Evolutionary conservation across 1,140 invertebrate species (phyloP).

Genomic region (Solenopsis invicta): DNA sequence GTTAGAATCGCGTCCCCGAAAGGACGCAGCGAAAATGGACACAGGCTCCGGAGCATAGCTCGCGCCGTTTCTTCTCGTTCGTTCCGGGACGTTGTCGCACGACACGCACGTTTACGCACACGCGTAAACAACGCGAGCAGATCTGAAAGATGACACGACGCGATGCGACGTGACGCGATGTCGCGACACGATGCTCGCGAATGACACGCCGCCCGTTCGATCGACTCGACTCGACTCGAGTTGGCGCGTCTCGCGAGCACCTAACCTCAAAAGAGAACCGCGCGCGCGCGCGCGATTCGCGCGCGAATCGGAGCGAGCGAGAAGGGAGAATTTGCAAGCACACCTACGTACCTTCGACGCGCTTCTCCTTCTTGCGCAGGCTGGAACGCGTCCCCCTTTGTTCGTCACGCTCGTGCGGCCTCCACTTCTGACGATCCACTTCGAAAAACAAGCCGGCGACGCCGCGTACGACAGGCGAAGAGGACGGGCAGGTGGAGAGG

Average conservation of each 20-base stretch:
- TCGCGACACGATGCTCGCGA: background rate
- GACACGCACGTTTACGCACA: background rate
- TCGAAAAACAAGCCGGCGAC: constrained; percentile 4
- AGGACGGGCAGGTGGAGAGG: background rate
- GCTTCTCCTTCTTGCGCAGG: background rate
- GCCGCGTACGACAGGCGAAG: constrained; percentile 18
- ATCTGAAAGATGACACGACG: background rate
- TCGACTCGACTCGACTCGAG: background rate
- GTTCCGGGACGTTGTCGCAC: background rate
- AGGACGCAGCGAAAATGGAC: background rate
- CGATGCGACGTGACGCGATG: background rate
- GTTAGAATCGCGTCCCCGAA: background rate
- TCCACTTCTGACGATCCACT: background rate
- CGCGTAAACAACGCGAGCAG: background rate
- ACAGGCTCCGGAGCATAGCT: too few relatives aligned
- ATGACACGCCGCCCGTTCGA: constrained; percentile 36
- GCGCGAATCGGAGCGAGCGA: background rate
- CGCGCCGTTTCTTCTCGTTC: background rate
- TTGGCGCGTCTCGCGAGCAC: background rate
- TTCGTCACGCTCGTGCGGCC: background rate
- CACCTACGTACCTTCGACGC: constrained; percentile 21
- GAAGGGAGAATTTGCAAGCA: background rate
- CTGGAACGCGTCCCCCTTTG: constrained; percentile 10
- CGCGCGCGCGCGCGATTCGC: background rate
- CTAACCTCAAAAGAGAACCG: constrained; percentile 47